Evolutionary conservation across 2,888 invertebrate genomes (phyloP), one percentile per base, ranked within the genome.

Genomic region (Sphaeridia pumilis): DNA sequence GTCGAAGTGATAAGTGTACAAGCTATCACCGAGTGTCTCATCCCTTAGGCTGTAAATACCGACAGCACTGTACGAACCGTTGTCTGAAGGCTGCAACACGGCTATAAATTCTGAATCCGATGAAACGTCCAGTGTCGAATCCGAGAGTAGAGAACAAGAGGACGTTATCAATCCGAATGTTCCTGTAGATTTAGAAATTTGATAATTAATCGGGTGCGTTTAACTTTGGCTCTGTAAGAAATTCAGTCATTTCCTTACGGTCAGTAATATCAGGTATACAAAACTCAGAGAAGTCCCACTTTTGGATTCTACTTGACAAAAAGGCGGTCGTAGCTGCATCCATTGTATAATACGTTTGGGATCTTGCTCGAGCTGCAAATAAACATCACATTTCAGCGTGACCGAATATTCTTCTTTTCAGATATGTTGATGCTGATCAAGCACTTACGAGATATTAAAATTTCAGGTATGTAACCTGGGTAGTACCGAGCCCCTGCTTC

Each of bases 281-380:
- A 50, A 60, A 64, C 25, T 59, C 44, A 26, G 55, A 56, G 46
- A 64, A 64, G 27, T 64, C 64, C 64, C 64, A 64, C 42, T 59
- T 60, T 51, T 64, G 64, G 42, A 64, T 62, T 48, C 64, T 50
- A 52, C 62, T 62, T 4, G 62, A 62, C 7, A 64, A 47, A 50
- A 62, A 64, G 10, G 61, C 61, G 34, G 64, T 64, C 12, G 64
- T 64, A 2, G 64, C 59, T 10, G 64, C 64, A 50, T 64, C 64
- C 59, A 64, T 59, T 20, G 61, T 62, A 31, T 62, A 64, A 41
- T 64, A 64, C 1, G 59, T 62, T 5, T 58, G 58, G 21, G 64
- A 60, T 44, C 63, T 46, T 17, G 61, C 60, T 14, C 63, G 56
- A 35, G 63, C 61, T 61, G 43, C n/a, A 22, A 12, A 34, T 12